Base-by-base conservation (phyloP, 2,888 invertebrate species). In the Brachynemurus nebulosus region DNA sequence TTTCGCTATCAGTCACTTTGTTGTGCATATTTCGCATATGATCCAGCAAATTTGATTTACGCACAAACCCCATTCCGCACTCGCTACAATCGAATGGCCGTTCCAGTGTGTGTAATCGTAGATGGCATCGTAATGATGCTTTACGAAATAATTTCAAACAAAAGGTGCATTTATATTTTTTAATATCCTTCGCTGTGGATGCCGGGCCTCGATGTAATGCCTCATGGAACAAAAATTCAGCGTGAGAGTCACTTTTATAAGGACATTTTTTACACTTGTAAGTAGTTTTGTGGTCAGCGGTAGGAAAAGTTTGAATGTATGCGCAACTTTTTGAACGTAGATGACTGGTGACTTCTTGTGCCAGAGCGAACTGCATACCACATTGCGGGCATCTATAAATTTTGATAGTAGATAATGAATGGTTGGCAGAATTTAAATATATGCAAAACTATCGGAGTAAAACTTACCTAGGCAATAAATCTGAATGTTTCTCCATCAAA, bases 301-400 rank as follows among this genome's bases (percentile, higher is more conserved):
- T 25, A 12, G 27, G 20, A 9, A 25, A 21, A 4, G 19, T 40
- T 18, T 53, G 49, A 35, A 59, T 56, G 48, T 71, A 70, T 27
- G 64, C 67, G 58, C 74, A 83, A 3, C 69, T 66, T 48, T 75
- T 76, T 47, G 68, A 66, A 45, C 76, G 67, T n/a, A 79, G 69
- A 57, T 88, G 88, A 9, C 74, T 71, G 0, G 80, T 74, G 9
- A 86, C 71, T 56, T 85, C 84, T 67, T 86, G 86, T 1, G 80
- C 69, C 0, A 83, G 65, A 1, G 74, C 70, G 57, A 86, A 86
- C 9, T 68, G 64, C 58, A 70, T 65, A 0, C 82, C 85, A 54
- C 88, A 88, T 52, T 73, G 72, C 0, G 78, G 72, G 57, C 88
- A 88, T 45, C 80, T 78, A 61, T 35, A 67, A 67, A 48, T 16